Base-by-base conservation (phyloP, 2,797 vertebrate genomes). In the Margarornis squamiger region DNA sequence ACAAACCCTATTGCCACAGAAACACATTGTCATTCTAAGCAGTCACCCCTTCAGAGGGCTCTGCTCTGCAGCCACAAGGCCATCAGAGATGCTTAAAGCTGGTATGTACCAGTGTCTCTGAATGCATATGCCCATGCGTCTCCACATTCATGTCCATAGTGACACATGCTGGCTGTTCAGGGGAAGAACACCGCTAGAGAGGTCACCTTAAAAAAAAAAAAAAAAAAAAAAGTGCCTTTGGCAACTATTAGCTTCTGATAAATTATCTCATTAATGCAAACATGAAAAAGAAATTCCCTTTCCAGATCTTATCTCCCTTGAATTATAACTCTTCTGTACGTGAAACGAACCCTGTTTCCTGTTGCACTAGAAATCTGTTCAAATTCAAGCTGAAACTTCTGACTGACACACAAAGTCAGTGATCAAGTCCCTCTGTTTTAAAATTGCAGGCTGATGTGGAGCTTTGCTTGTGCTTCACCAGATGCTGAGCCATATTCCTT, bases 91-190 rank as follows among this genome's bases (percentile, higher is more conserved):
- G 48, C 78, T 86, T 87, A 92, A 96, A 95, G 39, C 75, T 74
- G 65, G 84, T 77, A 59, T 76, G 68, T 85, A 57, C 62, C 90
- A 49, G 20, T 58, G 80, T 58, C 87, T 58, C 91, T 38, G 57
- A 72, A 67, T 0, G 1, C 22, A 10, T 4, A 66, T n/a, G 24
- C 52, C 67, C 59, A 26, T n/a, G 55, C 3, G 10, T 73, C 74
- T 72, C 74, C 63, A 88, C 96, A 82, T 70, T 88, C 61, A 91
- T 87, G 93, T 92, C 96, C 97, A 95, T 38, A 97, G 97, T 97
- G 98, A 98, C 98, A 98, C 97, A 95, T 10, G 51, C 97, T 97
- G 98, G 97, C 55, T 54, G 45, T 30, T 68, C 8, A 2, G 9
- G 45, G 96, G 90, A 98, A 98, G 48, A 88, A 57, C 98, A 98